phyloP scores from a whole-genome alignment of 1,140 invertebrate genomes.

The Chrysomallon squamiferum region DNA sequence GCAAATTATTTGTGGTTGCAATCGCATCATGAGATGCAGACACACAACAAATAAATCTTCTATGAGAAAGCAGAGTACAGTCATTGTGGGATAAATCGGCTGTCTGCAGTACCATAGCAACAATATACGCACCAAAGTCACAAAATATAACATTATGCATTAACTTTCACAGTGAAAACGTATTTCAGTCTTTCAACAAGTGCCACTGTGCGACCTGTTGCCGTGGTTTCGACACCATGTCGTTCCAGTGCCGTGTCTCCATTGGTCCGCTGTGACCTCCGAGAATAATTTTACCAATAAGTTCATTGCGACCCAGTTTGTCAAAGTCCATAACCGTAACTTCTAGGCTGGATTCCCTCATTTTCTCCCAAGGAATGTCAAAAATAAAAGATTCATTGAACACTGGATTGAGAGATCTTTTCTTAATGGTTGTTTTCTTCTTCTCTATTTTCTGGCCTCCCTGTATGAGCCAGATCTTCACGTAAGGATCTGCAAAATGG shows the following conservation, averaged over 20 bases:
- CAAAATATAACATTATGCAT: too few relatives aligned
- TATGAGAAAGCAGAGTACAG: too few relatives aligned
- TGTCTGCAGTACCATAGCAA: too few relatives aligned
- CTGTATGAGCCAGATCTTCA: slow-evolving; percentile 69
- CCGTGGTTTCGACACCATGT: slow-evolving; percentile 85
- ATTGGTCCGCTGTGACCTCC: slow-evolving; percentile 81
- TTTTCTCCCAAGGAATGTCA: slow-evolving; percentile 72
- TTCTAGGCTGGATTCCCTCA: slow-evolving; percentile 82
- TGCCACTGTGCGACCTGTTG: slow-evolving; percentile 88
- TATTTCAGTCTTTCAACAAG: slow-evolving; percentile 68
- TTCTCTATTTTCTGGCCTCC: slow-evolving; percentile 68
- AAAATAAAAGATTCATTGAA: slow-evolving; percentile 71
- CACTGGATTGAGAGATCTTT: slow-evolving; percentile 68
- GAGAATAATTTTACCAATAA: slow-evolving; percentile 86
- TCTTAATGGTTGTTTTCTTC: slow-evolving; percentile 70
- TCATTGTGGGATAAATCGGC: too few relatives aligned
- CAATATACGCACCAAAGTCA: too few relatives aligned
- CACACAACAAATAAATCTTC: too few relatives aligned
- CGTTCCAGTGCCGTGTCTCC: slow-evolving; percentile 87
- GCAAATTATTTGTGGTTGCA: too few relatives aligned
- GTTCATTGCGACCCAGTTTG: slow-evolving; percentile 85
- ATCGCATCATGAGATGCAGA: too few relatives aligned
- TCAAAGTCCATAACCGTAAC: slow-evolving; percentile 92
- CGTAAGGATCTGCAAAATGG: slow-evolving; percentile 69
- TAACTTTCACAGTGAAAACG: too few relatives aligned